Percentiles rank a stretch among this genome's conserved stretches.
Conservation (phyloP, 2,888 invertebrate genomes). For the Panzeria rudis region DNA sequence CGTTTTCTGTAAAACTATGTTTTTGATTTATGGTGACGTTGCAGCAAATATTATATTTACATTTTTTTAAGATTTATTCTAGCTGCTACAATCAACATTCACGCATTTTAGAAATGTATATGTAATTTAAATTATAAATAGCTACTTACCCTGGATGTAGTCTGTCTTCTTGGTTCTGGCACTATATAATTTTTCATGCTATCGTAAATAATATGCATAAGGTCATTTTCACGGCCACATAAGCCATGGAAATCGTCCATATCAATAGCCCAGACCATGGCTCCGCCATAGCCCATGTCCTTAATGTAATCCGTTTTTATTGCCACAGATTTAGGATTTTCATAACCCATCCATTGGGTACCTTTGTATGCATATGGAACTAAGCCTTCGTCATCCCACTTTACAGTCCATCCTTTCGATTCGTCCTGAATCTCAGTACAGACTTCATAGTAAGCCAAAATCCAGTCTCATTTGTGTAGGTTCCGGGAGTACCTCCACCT, state of each 20-base stretch:
- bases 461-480: slow-evolving; percentile 93
- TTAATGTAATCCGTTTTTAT: slow-evolving; percentile 96
- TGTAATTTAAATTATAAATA: slow-evolving; percentile 4
- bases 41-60: no score
- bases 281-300: slow-evolving; percentile 91
- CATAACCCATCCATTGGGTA: slow-evolving; percentile 96
- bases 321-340: slow-evolving; percentile 87
- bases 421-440: slow-evolving; percentile 90
- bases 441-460: slow-evolving; percentile 95
- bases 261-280: slow-evolving; percentile 95
- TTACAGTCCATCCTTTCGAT: slow-evolving; percentile 90
- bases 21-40: no score
- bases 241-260: slow-evolving; percentile 95
- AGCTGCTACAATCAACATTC: no score
- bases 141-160: slow-evolving; percentile 87
- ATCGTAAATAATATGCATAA: slow-evolving; percentile 89
- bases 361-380: slow-evolving; percentile 94
- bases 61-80: no score
- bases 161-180: slow-evolving; percentile 86
- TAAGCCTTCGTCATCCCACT: slow-evolving; percentile 92
- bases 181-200: slow-evolving; percentile 89
- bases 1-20: no score
- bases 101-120: background rate
- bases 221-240: slow-evolving; percentile 90
- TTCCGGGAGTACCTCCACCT: slow-evolving; percentile 93